Base-by-base conservation (phyloP, 2,113 vertebrate genomes). In the Phalacrocorax pelagicus region DNA sequence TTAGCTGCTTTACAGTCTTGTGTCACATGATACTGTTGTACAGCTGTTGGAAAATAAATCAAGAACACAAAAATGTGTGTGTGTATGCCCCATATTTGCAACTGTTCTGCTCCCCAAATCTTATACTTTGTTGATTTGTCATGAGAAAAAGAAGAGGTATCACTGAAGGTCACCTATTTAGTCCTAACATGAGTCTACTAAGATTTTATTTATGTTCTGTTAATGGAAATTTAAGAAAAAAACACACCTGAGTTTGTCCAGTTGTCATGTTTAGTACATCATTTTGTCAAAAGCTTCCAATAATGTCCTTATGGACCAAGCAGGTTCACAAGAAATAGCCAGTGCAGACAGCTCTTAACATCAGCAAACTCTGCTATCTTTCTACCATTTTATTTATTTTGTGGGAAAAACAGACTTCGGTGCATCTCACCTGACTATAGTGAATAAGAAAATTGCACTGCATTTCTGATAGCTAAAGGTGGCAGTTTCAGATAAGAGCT, bases 111-210 rank as follows among this genome's bases (percentile, higher is more conserved):
- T 78, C 36, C 19, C 6, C 36, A 54, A 0, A 34, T 27, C 20
- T 27, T 11, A 18, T 0, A 3, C 21, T 27, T 8, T 0, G 16
- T 15, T 49, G 9, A 21, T 63, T 58, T 26, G 3, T 9, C 15
- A 2, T 12, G 32, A 54, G 42, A 27, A 49, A 7, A 23, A 34
- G 24, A 9, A 10, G 7, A 54, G 11, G 3, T 54, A 3, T 2
- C 6, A 2, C 44, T 0, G 2, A 11, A 86, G 47, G 9, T 51
- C 42, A 14, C 21, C 6, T 32, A 0, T 3, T 47, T 19, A 18
- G 23, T 34, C 12, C 38, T 62, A 13, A 20, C 11, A 12, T 36
- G 23, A 36, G 18, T 62, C 22, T 30, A 0, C 5, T n/a, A 4
- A 57, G 40, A 18, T 52, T 13, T 5, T 10, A 2, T 5, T 36